Evolutionary conservation across 2,888 invertebrate genomes (phyloP), one percentile per base, ranked within the genome.

Genomic region (Hermaeophaga mercurialis): DNA sequence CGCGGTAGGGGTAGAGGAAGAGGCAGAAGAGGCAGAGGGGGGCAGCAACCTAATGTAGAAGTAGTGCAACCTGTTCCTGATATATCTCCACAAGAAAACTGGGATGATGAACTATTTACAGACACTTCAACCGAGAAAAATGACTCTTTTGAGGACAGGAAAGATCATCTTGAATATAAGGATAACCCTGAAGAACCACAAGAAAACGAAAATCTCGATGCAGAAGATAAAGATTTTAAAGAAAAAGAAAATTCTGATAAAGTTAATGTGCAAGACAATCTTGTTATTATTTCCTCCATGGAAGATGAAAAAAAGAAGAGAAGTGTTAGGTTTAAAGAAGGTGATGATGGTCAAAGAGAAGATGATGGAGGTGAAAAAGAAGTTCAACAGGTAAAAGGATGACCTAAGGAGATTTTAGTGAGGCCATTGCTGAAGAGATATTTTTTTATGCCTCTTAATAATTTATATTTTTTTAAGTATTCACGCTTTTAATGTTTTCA

Each of bases 211-310:
- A 17, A 33, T 38, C 11, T 53, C 19, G 8, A 43, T 28, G 26
- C 36, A 2, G 34, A 43, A 14, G 45, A 59, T 17, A 19, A 19
- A 39, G 44, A 18, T 28, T 15, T 12, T 47, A 11, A 38, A n/a
- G 44, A 17, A 38, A 28, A 28, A 19, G 44, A 50, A 17, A 41
- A 26, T 12, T 28, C 45, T 38, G 50, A 48, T 31, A 43, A 56
- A 48, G 31, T 46, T 33, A 34, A 41, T 34, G 46, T 45, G 11
- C 43, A 55, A 34, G 50, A 56, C 19, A 57, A 57, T 8, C 56
- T 61, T n/a, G 56, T 61, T 6, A 56, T 61, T 15, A 62, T 55
- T 5, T 54, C 56, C 6, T 46, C 56, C 8, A 45, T 47, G 22
- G 49, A 50, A 38, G 56, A 55, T 28, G 49, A 58, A 8, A 50